Evolutionary conservation across 2,888 invertebrate genomes (phyloP).

Genomic region (Enchytraeus crypticus): DNA sequence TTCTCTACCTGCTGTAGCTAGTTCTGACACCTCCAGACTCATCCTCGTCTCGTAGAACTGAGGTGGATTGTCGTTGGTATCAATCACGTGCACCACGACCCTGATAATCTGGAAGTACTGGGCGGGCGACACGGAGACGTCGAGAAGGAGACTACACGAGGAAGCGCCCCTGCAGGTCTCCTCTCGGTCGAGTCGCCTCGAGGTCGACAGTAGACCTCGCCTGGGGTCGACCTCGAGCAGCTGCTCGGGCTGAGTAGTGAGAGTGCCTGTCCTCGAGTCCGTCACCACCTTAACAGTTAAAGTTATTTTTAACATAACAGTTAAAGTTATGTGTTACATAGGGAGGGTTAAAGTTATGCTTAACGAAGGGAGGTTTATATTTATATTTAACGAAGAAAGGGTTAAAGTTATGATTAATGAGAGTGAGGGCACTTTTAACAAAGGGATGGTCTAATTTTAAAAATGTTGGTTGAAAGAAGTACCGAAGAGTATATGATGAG

Average conservation of each 20-base stretch:
- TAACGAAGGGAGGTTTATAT: too few relatives aligned
- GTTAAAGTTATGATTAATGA: too few relatives aligned
- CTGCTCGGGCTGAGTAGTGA: not conserved
- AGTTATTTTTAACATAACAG: too few relatives aligned
- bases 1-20: not conserved
- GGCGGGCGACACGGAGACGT: slow-evolving; percentile 6
- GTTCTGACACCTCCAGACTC: slow-evolving; percentile 1
- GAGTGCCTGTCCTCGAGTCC: not conserved
- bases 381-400: too few relatives aligned
- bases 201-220: not conserved
- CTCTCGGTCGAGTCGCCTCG: not conserved
- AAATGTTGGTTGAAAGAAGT: too few relatives aligned
- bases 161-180: not conserved
- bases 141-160: slow-evolving; percentile 2
- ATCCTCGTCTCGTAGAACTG: not conserved
- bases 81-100: slow-evolving; percentile 6
- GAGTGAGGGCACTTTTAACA: too few relatives aligned
- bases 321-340: too few relatives aligned
- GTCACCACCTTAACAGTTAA: not conserved
- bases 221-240: not conserved
- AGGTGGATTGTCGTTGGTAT: slow-evolving; percentile 7
- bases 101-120: slow-evolving; percentile 7
- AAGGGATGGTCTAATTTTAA: too few relatives aligned
- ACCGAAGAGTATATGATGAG: too few relatives aligned
- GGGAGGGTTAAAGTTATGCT: too few relatives aligned